phyloP scores from a whole-genome alignment of 1,140 invertebrate genomes.

The Argopecten irradians region DNA sequence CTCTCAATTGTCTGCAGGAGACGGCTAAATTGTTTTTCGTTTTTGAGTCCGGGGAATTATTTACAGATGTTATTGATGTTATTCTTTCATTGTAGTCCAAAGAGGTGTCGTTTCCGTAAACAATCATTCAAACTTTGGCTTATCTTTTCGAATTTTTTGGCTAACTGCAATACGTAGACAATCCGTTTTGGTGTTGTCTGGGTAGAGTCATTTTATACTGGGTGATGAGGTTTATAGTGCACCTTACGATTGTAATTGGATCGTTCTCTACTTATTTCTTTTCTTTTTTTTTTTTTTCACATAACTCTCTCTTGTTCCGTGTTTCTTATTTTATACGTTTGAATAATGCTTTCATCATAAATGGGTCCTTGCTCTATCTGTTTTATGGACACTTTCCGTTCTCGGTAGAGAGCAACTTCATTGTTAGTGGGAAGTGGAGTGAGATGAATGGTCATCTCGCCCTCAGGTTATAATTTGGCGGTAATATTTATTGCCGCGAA shows the following conservation, averaged over 20 bases:
- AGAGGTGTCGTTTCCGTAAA: too few relatives aligned
- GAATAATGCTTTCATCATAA: neutral
- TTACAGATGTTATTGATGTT: too few relatives aligned
- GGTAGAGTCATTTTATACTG: conserved; percentile 25
- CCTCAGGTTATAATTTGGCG: conserved; percentile 8
- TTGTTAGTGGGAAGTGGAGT: neutral
- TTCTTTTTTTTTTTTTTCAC: too few relatives aligned
- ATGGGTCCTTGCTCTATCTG: neutral
- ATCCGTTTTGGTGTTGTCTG: conserved; percentile 31
- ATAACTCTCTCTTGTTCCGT: conserved; percentile 26
- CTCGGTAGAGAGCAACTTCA: neutral
- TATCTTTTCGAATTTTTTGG: neutral
- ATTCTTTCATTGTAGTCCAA: too few relatives aligned
- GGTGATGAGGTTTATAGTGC: conserved; percentile 36
- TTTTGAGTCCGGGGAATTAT: too few relatives aligned
- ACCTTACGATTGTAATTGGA: neutral
- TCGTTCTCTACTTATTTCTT: neutral
- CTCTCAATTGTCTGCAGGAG: too few relatives aligned
- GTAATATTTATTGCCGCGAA: neutral
- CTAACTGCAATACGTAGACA: conserved; percentile 34
- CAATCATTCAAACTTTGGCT: too few relatives aligned
- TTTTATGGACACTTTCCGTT: neutral
- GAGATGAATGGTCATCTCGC: neutral
- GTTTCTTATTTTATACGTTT: neutral
- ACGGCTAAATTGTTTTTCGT: too few relatives aligned